Percentiles rank a stretch among this genome's conserved stretches.
These are phyloP conservation scores for Peromyscus leucopus DNA, from an alignment of 2,113 vertebrate species.

Conservation along the genomic window DNA sequence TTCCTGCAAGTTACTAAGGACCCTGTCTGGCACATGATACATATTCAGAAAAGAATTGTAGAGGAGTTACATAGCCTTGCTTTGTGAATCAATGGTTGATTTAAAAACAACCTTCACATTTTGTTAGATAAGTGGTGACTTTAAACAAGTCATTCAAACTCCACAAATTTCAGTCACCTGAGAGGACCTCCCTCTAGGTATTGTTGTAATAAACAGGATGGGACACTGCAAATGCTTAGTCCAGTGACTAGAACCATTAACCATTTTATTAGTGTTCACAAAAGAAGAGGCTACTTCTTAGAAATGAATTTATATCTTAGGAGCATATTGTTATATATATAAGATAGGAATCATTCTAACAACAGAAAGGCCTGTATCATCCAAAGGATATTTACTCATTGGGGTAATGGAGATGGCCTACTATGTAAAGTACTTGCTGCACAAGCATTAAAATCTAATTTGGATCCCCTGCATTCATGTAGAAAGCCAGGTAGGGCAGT, in stretches of 20 bases:
- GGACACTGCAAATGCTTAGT: not conserved
- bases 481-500: not conserved
- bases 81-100: not conserved
- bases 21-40: not conserved
- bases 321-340: not conserved
- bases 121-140: not conserved
- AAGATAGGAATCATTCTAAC: constrained; percentile 34
- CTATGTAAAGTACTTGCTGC: too few species aligned
- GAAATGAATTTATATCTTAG: constrained; percentile 26
- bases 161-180: not conserved
- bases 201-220: not conserved
- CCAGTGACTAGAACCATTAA: not conserved
- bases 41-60: not conserved
- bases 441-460: not conserved
- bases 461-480: not conserved
- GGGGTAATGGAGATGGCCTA: not conserved
- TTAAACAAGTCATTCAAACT: not conserved
- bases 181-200: not conserved
- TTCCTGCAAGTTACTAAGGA: not conserved
- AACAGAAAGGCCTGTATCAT: not conserved
- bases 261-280: not conserved
- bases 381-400: not conserved
- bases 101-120: not conserved
- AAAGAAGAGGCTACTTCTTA: constrained; percentile 32
- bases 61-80: not conserved